A percentile compares a stretch with the other conserved stretches of the same genome.
Conservation (phyloP, 2,888 invertebrate species). For the Pterobdella sp. region DNA sequence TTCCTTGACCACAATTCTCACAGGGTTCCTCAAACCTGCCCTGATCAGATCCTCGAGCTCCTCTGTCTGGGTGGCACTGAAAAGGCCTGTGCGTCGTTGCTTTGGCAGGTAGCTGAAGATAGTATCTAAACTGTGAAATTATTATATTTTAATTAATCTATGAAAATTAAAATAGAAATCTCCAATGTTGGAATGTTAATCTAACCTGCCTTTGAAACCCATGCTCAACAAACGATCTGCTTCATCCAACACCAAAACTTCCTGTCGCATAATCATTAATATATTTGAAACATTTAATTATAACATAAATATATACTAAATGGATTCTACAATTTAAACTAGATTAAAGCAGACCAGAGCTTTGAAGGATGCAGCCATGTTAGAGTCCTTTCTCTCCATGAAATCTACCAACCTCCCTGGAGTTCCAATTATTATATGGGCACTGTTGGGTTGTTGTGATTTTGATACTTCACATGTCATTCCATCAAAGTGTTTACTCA, state of each 20-base stretch:
- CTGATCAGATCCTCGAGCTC: constrained; percentile 80
- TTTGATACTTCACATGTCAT: no score
- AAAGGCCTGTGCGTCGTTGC: constrained; percentile 88
- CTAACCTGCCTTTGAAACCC: constrained; percentile 68
- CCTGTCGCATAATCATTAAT: constrained; percentile 53
- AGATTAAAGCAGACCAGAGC: constrained; percentile 49
- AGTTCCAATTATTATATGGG: constrained; percentile 80
- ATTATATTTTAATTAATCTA: constrained; percentile 8
- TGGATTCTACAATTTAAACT: background rate
- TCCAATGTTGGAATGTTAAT: no score
- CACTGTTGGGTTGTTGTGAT: constrained; percentile 49
- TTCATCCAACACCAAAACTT: constrained; percentile 87
- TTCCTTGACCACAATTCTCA: constrained; percentile 78
- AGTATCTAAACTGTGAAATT: constrained; percentile 61
- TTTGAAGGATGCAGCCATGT: constrained; percentile 64
- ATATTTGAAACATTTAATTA: background rate
- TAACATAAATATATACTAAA: constrained; percentile 4
- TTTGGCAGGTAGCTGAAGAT: constrained; percentile 84
- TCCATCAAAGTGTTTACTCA: no score
- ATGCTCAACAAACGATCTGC: constrained; percentile 87
- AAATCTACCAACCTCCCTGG: constrained; percentile 87
- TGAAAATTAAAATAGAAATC: background rate
- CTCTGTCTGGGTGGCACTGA: constrained; percentile 96
- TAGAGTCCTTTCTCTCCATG: constrained; percentile 43
- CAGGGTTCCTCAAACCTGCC: constrained; percentile 87